Evolutionary conservation across 2,888 invertebrate genomes (phyloP).

Genomic region (Homarus gammarus): DNA sequence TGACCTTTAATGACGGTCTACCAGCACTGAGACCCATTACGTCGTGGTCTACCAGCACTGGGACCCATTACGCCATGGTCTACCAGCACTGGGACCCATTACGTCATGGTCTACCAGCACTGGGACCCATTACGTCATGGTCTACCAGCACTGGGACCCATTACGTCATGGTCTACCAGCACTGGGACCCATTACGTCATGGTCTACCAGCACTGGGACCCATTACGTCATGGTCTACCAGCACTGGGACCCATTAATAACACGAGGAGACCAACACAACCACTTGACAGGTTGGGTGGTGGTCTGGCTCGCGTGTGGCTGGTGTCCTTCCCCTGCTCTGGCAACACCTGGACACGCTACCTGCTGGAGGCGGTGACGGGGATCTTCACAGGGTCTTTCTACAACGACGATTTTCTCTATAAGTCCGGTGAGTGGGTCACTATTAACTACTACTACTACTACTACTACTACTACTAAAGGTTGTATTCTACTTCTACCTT

Average conservation of each 20-base stretch:
- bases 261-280: neutral
- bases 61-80: too few species aligned
- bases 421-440: neutral
- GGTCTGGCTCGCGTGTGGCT: conserved; percentile 8
- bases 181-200: neutral
- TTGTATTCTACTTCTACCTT: too few species aligned
- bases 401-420: conserved; percentile 74
- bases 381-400: conserved; percentile 78
- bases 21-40: too few species aligned
- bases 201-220: too few species aligned
- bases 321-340: conserved; percentile 78
- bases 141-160: too few species aligned
- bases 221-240: neutral
- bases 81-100: too few species aligned
- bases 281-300: neutral
- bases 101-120: too few species aligned
- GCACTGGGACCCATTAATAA: neutral
- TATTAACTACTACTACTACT: too few species aligned
- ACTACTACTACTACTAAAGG: too few species aligned
- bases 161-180: neutral
- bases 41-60: too few species aligned
- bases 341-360: conserved; percentile 79
- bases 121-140: too few species aligned
- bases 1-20: too few species aligned
- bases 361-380: conserved; percentile 78